Evolutionary conservation across 2,113 vertebrate genomes (phyloP).

Genomic region (Myocastor coypus): DNA sequence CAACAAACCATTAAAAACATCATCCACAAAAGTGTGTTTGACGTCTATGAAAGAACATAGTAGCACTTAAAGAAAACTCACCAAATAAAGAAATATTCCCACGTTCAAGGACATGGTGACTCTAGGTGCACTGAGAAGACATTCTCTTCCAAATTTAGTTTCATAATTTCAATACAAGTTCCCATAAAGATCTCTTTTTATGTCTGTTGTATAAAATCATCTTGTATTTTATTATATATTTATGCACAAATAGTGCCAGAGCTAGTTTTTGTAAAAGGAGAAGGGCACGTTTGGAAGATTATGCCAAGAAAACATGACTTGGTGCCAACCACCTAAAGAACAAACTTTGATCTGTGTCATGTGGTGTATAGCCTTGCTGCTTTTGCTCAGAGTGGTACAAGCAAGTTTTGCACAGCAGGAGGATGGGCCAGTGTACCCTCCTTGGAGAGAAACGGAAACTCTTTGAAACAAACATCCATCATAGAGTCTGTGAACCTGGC

Average conservation of each 20-base stretch:
- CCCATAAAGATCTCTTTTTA: constrained; percentile 48
- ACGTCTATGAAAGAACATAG: background rate
- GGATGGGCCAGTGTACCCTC: constrained; percentile 74
- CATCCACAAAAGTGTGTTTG: background rate
- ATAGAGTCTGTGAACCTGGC: constrained; percentile 77
- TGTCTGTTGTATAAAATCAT: constrained; percentile 80
- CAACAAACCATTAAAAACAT: background rate
- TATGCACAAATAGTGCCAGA: constrained; percentile 76
- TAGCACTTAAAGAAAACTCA: constrained; percentile 7
- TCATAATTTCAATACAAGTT: constrained; percentile 19
- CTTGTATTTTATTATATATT: constrained; percentile 74
- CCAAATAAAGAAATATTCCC: background rate
- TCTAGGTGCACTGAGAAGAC: background rate
- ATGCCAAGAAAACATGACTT: constrained; percentile 26
- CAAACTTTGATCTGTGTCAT: constrained; percentile 65
- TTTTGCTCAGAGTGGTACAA: constrained; percentile 65
- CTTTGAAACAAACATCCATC: constrained; percentile 68
- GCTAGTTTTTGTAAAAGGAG: constrained; percentile 67
- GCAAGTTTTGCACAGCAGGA: constrained; percentile 70
- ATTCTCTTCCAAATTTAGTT: constrained; percentile 19
- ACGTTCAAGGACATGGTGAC: constrained; percentile 16
- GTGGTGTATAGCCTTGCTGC: constrained; percentile 62
- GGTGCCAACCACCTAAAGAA: constrained; percentile 62
- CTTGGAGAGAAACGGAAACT: constrained; percentile 67
- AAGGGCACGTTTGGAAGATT: background rate